phyloP scores from a whole-genome alignment of 2,888 invertebrate species.

The Lasioglossum pauxillum region DNA sequence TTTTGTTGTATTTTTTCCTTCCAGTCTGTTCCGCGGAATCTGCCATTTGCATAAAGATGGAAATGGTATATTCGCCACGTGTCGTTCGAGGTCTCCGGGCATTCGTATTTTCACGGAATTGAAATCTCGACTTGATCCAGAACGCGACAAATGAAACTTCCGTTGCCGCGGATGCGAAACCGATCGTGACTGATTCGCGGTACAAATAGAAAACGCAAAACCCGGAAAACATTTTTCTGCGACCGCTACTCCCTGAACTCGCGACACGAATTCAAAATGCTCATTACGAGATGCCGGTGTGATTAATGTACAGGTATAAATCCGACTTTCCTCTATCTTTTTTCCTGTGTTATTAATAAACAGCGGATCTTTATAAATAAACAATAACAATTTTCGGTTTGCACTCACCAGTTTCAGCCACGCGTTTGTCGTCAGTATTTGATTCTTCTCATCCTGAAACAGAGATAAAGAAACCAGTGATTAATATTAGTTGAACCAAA shows the following conservation, averaged over 20 bases:
- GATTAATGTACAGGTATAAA: not conserved
- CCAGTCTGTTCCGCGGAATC: not conserved
- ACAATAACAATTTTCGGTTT: too few species aligned
- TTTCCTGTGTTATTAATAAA: not conserved
- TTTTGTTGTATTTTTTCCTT: not conserved
- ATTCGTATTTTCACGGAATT: slow-evolving; percentile 26
- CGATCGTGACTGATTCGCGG: not conserved
- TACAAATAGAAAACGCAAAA: not conserved
- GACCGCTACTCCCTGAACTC: not conserved
- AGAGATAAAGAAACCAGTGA: slow-evolving; percentile 59
- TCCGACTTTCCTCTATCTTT: not conserved
- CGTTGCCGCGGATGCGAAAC: not conserved
- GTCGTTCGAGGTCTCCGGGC: not conserved
- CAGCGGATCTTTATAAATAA: not conserved
- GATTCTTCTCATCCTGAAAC: slow-evolving; percentile 99
- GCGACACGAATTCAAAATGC: not conserved
- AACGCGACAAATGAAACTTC: slow-evolving; percentile 1
- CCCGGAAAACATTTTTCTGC: not conserved
- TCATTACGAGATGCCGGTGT: not conserved
- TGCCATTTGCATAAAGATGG: slow-evolving; percentile 7
- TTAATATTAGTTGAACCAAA: not conserved
- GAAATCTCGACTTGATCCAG: slow-evolving; percentile 23
- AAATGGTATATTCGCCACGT: slow-evolving; percentile 29
- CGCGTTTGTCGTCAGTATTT: slow-evolving; percentile 98
- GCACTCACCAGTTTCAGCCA: slow-evolving; percentile 99